phyloP scores from a whole-genome alignment of 2,797 vertebrate species.

The Smutsia temminckii region DNA sequence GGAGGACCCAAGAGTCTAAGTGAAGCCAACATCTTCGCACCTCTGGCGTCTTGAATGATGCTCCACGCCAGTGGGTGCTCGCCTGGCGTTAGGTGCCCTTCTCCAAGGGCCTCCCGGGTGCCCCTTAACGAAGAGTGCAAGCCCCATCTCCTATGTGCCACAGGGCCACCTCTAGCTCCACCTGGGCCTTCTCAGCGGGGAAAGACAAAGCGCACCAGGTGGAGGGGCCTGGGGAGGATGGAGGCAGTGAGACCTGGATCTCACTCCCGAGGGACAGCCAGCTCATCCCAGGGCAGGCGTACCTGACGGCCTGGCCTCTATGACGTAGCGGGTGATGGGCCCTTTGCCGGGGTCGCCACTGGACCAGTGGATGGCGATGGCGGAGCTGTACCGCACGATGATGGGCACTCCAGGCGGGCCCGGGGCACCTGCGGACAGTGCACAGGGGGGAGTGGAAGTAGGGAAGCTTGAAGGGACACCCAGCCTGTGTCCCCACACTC shows the following conservation, averaged over 20 bases:
- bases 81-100: rapidly evolving
- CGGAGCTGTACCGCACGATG: constrained; percentile 94
- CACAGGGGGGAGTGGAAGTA: rapidly evolving
- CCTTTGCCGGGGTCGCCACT: constrained; percentile 94
- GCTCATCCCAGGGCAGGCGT: rapidly evolving
- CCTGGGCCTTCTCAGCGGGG: background rate
- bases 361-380: constrained; percentile 97
- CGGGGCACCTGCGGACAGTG: constrained; percentile 89
- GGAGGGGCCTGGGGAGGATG: background rate
- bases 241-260: background rate
- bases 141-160: background rate
- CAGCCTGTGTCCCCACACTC: rapidly evolving
- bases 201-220: rapidly evolving
- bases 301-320: constrained; percentile 98
- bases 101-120: background rate
- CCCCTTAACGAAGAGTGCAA: background rate
- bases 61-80: background rate
- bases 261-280: rapidly evolving
- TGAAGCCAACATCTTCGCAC: rapidly evolving
- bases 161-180: background rate
- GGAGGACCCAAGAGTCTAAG: background rate
- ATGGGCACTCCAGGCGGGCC: constrained; percentile 95
- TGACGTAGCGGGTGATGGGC: constrained; percentile 96
- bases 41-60: background rate
- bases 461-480: rapidly evolving